Evolutionary conservation across 2,888 invertebrate species (phyloP).

Genomic region (Oligia strigilis): DNA sequence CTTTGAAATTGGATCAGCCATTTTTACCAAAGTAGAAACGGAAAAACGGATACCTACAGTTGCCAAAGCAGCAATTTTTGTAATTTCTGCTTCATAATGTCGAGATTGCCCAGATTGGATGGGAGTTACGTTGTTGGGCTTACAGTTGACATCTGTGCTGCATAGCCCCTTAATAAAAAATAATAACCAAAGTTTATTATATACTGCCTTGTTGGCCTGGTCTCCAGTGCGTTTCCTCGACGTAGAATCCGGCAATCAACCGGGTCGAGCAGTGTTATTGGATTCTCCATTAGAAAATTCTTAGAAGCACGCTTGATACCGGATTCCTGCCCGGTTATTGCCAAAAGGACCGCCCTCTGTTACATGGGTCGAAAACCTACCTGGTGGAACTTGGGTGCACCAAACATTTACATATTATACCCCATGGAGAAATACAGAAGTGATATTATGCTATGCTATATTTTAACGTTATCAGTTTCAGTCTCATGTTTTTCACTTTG

Average conservation of each 20-base stretch:
- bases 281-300: not conserved
- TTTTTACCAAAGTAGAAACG: conserved; percentile 1
- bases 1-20: conserved; percentile 4
- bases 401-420: not conserved
- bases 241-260: not conserved
- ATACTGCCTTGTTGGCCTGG: not conserved
- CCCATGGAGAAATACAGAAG: not conserved
- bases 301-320: not conserved
- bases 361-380: not conserved
- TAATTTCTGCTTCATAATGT: conserved; percentile 32
- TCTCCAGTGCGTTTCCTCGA: not conserved
- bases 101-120: conserved; percentile 34
- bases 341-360: not conserved
- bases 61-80: conserved; percentile 22
- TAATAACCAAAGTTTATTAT: conserved; percentile 16
- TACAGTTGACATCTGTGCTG: conserved; percentile 33
- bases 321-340: not conserved
- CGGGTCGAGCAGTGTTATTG: not conserved
- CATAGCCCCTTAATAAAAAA: conserved; percentile 13
- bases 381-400: not conserved
- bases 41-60: conserved; percentile 1
- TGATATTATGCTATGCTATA: not conserved
- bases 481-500: too few relatives aligned
- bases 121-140: conserved; percentile 33
- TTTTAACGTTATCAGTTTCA: not conserved